Evolutionary conservation across 2,797 vertebrate species (phyloP), one percentile per base, ranked within the genome.

Genomic region (Chiroxiphia lanceolata): DNA sequence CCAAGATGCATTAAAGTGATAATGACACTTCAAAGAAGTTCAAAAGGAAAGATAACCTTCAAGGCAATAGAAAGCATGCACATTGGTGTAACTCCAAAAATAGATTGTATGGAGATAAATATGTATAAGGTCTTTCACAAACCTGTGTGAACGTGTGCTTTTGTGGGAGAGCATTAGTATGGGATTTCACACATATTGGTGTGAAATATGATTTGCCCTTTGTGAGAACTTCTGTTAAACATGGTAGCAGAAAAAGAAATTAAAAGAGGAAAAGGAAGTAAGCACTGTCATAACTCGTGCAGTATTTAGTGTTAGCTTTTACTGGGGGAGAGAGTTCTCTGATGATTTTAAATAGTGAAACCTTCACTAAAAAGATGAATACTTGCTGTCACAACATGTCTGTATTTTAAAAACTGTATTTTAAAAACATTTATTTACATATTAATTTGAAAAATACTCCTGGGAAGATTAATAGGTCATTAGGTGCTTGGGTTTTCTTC

Each of bases 21-120:
- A 95, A 94, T 87, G 76, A 45, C 36, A 84, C 70, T 95, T 95
- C 77, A 95, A 94, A 97, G 92, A 87, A 89, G 79, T 76, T 88
- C 59, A 84, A 72, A 84, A 89, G 51, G 72, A 86, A 72, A 86
- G 69, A 71, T 83, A 91, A 74, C 69, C 69, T 95, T 91, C 54
- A 86, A 94, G 76, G 83, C 74, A 95, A 38, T 88, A 75, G 90
- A 94, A 95, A 93, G 10, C 34, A 65, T 42, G 51, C 60, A 69
- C 22, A 18, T 69, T 88, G 80, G 57, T 95, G 5, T 68, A 86
- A 82, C 42, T 95, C 80, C 70, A 89, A 48, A 93, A 86, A 57
- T 44, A 88, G 70, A 79, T 83, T 54, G 17, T 56, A 51, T 22
- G 56, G 47, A 91, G 85, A 89, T 93, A 93, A 93, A 67, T 70